Evolutionary conservation across 2,113 vertebrate genomes (phyloP).

Genomic region (Oriolus oriolus): DNA sequence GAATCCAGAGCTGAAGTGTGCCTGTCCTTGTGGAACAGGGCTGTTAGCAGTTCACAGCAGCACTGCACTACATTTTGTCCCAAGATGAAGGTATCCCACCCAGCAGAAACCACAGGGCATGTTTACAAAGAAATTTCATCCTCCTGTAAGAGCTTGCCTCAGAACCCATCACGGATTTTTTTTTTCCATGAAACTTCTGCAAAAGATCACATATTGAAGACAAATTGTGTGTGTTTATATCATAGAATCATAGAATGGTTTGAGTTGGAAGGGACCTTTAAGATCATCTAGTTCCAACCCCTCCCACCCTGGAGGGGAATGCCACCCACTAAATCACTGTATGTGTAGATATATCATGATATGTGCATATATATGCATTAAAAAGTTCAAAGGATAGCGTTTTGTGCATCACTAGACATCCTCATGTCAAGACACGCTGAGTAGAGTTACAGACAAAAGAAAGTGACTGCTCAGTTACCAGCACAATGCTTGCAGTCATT

Average conservation of each 20-base stretch:
- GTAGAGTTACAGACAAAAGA: not conserved
- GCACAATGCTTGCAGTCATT: not conserved
- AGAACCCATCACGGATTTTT: not conserved
- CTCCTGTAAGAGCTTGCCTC: not conserved
- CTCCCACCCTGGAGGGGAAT: not conserved
- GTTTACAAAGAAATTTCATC: not conserved
- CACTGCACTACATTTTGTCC: not conserved
- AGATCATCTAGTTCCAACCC: not conserved
- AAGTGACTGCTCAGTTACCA: not conserved
- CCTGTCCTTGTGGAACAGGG: rapidly evolving
- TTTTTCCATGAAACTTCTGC: not conserved
- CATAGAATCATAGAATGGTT: not conserved
- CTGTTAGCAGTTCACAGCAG: not conserved
- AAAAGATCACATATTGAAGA: not conserved
- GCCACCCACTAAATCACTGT: not conserved
- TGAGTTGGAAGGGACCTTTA: not conserved
- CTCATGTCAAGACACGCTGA: not conserved
- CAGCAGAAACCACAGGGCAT: not conserved
- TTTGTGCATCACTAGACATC: not conserved
- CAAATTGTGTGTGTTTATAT: not conserved
- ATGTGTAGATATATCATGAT: not conserved
- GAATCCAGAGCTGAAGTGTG: not conserved
- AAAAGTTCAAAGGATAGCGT: not conserved
- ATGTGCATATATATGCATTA: not conserved
- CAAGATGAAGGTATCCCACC: not conserved